These are phyloP conservation scores for Ectemnius cavifrons DNA, from an alignment of 2,888 invertebrate genomes.

Conservation along the genomic window DNA sequence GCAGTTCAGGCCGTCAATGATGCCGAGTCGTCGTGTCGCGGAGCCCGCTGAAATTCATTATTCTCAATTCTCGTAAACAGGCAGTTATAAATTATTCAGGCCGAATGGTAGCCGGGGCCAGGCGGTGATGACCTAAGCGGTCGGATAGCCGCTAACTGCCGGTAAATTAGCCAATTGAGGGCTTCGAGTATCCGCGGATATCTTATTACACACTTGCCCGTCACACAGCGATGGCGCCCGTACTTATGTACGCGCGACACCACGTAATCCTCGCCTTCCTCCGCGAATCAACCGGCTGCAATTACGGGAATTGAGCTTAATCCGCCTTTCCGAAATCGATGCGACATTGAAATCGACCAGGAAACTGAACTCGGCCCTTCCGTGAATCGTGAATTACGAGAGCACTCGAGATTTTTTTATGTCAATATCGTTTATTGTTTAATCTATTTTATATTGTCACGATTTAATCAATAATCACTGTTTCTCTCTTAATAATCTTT, in stretches of 20 bases:
- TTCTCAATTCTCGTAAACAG: conserved; percentile 79
- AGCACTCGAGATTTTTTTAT: no score
- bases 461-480: no score
- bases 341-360: conserved; percentile 6
- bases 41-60: conserved; percentile 76
- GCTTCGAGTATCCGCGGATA: conserved; percentile 79
- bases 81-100: conserved; percentile 78
- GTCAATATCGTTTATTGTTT: no score
- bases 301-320: conserved; percentile 39
- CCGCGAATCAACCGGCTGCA: conserved; percentile 40
- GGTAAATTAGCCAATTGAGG: conserved; percentile 78
- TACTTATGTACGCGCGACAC: conserved; percentile 54
- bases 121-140: conserved; percentile 77
- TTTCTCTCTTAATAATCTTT: no score
- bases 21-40: conserved; percentile 55
- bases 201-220: conserved; percentile 77
- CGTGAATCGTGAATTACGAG: no score
- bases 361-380: no score
- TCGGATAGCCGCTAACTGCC: conserved; percentile 77
- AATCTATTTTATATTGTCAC: no score
- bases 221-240: conserved; percentile 70
- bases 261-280: conserved; percentile 64
- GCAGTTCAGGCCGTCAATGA: conserved; percentile 64
- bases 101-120: conserved; percentile 71
- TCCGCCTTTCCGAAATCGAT: conserved; percentile 19